These are phyloP conservation scores for Eilema caniola DNA, from an alignment of 2,888 invertebrate genomes.

Conservation along the genomic window DNA sequence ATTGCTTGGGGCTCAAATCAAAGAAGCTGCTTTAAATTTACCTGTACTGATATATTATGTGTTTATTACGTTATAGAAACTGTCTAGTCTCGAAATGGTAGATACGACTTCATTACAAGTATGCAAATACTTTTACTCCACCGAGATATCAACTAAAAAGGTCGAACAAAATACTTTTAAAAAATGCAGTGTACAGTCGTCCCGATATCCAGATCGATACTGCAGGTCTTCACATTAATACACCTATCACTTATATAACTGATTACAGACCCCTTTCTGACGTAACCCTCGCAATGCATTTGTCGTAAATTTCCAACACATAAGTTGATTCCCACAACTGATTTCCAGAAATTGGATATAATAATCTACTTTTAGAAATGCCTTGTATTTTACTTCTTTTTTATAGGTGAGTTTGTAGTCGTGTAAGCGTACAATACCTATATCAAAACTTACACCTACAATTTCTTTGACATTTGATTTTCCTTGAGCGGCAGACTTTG, in stretches of 20 bases:
- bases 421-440: background rate
- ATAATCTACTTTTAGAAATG: constrained; percentile 13
- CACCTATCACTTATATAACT: constrained; percentile 32
- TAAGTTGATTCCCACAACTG: constrained; percentile 20
- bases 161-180: constrained; percentile 1
- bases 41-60: background rate
- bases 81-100: no score
- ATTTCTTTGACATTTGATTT: background rate
- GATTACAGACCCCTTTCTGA: constrained; percentile 33
- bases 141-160: background rate
- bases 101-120: no score
- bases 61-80: background rate
- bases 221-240: constrained; percentile 36
- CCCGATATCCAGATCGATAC: constrained; percentile 6
- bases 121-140: background rate
- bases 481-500: background rate
- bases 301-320: constrained; percentile 42
- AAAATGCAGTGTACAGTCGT: background rate
- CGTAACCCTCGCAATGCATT: constrained; percentile 40
- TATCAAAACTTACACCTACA: background rate
- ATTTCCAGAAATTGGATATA: constrained; percentile 40
- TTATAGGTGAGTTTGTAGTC: background rate
- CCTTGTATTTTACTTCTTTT: no score
- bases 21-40: background rate
- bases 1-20: background rate